Conservation (phyloP, 2,797 vertebrate species). For the Hirundo rustica region DNA sequence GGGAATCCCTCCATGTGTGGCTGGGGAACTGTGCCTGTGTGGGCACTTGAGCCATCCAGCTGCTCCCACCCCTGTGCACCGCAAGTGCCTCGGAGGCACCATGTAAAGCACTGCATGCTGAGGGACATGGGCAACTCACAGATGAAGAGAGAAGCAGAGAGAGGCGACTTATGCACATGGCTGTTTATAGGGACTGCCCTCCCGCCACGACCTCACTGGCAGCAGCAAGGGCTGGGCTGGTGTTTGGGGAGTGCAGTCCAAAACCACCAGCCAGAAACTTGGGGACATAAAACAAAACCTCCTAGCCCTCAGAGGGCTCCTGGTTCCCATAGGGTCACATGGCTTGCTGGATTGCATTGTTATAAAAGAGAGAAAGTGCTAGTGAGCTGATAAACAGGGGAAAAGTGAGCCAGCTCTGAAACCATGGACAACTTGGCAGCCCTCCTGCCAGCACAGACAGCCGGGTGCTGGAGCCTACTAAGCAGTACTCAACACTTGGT, state of each 20-base stretch:
- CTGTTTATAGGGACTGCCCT: conserved; percentile 42
- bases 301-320: neutral
- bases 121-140: fast-evolving
- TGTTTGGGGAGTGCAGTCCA: neutral
- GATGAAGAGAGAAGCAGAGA: neutral
- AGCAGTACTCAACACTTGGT: neutral
- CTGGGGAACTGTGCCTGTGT: neutral
- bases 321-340: neutral
- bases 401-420: neutral
- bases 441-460: neutral
- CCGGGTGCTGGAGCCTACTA: fast-evolving
- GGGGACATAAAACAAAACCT: neutral
- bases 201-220: conserved; percentile 20
- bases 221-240: conserved; percentile 5
- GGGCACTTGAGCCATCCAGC: neutral
- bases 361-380: conserved; percentile 25
- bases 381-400: neutral
- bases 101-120: neutral
- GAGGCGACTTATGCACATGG: neutral
- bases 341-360: neutral
- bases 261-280: conserved; percentile 26
- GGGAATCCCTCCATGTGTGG: neutral
- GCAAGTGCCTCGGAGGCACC: fast-evolving
- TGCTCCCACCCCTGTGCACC: neutral
- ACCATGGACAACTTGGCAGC: neutral